phyloP scores from a whole-genome alignment of 2,113 vertebrate genomes.

The Thymallus thymallus region DNA sequence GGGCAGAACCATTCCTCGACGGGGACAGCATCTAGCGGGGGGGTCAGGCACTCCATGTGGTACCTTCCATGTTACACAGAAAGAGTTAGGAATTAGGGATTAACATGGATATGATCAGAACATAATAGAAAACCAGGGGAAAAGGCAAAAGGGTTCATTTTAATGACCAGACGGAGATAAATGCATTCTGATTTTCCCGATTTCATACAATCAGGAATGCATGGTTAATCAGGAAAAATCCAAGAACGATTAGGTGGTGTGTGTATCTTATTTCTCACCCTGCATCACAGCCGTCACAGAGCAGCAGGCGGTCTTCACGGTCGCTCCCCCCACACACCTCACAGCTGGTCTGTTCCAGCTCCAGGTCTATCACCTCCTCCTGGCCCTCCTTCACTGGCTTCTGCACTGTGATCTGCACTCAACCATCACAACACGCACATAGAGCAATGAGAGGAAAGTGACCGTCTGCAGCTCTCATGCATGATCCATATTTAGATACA shows the following conservation, averaged over 20 bases:
- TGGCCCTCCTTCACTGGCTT: constrained; percentile 66
- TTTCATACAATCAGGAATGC: too few relatives aligned
- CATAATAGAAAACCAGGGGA: too few relatives aligned
- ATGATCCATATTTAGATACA: background rate
- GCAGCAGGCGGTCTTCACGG: constrained; percentile 89
- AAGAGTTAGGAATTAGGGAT: background rate
- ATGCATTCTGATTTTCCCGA: too few relatives aligned
- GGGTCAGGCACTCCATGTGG: constrained; percentile 96
- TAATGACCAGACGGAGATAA: too few relatives aligned
- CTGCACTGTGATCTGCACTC: constrained; percentile 81
- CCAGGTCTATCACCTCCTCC: constrained; percentile 70
- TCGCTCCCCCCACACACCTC: constrained; percentile 91
- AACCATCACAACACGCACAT: background rate
- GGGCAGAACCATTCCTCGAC: constrained; percentile 99
- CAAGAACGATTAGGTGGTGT: too few relatives aligned
- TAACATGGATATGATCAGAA: too few relatives aligned
- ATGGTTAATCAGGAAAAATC: too few relatives aligned
- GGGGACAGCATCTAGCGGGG: constrained; percentile 87
- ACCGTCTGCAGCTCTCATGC: constrained; percentile 1
- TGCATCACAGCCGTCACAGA: constrained; percentile 93
- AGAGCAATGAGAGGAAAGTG: background rate
- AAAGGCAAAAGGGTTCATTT: too few relatives aligned
- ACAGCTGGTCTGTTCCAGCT: constrained; percentile 87
- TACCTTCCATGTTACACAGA: constrained; percentile 73
- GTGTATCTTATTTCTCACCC: constrained; percentile 77